Evolutionary conservation across 2,797 vertebrate genomes (phyloP), one percentile per base, ranked within the genome.

Genomic region (Melanotaenia pygmaea): DNA sequence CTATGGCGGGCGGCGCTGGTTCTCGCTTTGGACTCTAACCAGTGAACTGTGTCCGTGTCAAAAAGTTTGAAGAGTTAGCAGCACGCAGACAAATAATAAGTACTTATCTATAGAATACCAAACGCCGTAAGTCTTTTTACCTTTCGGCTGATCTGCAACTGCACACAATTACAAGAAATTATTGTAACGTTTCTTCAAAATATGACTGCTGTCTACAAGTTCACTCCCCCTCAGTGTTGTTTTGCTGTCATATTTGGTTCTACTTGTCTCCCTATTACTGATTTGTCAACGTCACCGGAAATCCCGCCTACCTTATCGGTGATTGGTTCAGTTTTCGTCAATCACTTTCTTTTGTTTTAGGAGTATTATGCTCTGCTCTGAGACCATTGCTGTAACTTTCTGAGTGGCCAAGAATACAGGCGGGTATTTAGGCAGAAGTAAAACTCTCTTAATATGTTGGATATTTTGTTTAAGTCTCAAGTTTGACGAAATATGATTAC

Each of bases 231-330:
- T 92, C 66, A 9, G 34, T 83, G 89, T 88, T 91, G 87, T 89
- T 92, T 91, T 88, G 82, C 89, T 93, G 93, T 92, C 93, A 94
- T 83, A 54, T 91, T 92, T 74, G 90, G 80, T 90, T 89, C 79
- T 77, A 64, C 77, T 80, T 59, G 12, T 26, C 34, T 83, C 79
- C 73, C 70, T 74, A 66, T 83, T 80, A 74, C 83, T 92, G 92
- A 94, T 95, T 95, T 75, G 95, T 89, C 83, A 77, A 74, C 68
- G 73, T 81, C 63, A 76, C 82, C 82, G 88, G 93, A 94, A 85
- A 16, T 85, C 54, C 85, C 77, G 61, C 72, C 76, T 43, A 2
- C 4, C 16, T 11, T 0, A 0, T 0, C 16, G 0, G 8, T 50
- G 80, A 95, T 94, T 93, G 91, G 94, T 64, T 74, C 0, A 18